Evolutionary conservation across 1,140 invertebrate species (phyloP).

Genomic region (Drosophila funebris): DNA sequence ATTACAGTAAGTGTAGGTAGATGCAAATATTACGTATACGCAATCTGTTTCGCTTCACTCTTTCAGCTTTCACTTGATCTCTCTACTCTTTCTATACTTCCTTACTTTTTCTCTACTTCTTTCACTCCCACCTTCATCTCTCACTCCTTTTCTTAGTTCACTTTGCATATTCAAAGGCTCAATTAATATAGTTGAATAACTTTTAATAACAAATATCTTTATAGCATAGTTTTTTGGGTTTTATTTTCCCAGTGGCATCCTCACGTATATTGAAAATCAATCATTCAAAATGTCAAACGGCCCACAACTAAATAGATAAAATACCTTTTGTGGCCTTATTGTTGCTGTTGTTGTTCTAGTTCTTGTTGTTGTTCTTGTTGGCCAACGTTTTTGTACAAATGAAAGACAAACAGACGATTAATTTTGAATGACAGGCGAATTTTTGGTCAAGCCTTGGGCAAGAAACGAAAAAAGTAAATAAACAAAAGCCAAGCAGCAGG

Average conservation of each 20-base stretch:
- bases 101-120: too few species aligned
- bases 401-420: slow-evolving; percentile 46
- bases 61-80: too few species aligned
- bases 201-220: background rate
- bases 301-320: slow-evolving; percentile 11
- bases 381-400: slow-evolving; percentile 7
- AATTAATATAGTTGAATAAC: too few species aligned
- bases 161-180: slow-evolving; percentile 1
- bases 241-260: background rate
- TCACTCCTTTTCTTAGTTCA: too few species aligned
- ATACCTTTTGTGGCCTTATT: slow-evolving; percentile 6
- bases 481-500: slow-evolving; percentile 17
- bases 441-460: slow-evolving; percentile 28
- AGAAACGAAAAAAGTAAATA: slow-evolving; percentile 24
- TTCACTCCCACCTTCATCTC: too few species aligned
- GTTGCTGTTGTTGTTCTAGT: background rate
- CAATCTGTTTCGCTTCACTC: too few species aligned
- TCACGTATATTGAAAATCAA: slow-evolving; percentile 1
- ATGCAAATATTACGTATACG: too few species aligned
- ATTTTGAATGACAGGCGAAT: slow-evolving; percentile 43
- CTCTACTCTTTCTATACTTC: too few species aligned
- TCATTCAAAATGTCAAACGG: slow-evolving; percentile 24
- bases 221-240: background rate
- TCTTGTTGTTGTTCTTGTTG: too few species aligned
- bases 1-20: too few species aligned